Conservation (phyloP, 2,888 invertebrate species). For the Camponotus fellah region DNA sequence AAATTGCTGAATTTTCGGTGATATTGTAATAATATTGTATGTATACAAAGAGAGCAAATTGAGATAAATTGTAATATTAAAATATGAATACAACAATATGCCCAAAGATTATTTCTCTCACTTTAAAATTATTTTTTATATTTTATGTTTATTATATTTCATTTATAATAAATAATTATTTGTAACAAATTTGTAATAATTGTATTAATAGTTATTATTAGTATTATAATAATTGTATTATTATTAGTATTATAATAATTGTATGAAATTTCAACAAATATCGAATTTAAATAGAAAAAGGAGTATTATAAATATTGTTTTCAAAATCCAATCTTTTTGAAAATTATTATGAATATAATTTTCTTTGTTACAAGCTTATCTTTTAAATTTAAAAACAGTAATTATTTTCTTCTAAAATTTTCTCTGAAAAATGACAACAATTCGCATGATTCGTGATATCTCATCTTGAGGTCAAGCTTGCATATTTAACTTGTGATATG, state of each 20-base stretch:
- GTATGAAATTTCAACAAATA: background rate
- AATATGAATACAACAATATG: background rate
- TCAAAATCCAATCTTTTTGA: background rate
- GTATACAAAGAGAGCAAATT: background rate
- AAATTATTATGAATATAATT: background rate
- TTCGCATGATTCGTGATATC: background rate
- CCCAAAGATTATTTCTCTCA: background rate
- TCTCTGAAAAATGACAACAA: background rate
- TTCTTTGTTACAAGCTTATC: background rate
- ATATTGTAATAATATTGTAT: background rate
- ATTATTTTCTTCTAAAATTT: background rate
- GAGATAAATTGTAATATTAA: slow-evolving; percentile 5
- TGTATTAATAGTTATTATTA: background rate
- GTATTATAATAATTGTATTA: no score
- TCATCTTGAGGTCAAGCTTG: background rate
- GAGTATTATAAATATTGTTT: background rate
- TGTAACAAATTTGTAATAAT: slow-evolving; percentile 5
- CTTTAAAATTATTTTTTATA: background rate
- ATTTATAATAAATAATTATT: no score
- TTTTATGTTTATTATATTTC: background rate
- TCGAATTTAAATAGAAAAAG: background rate
- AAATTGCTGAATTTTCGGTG: background rate
- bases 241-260: no score
- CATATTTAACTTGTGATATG: background rate
- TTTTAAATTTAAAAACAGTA: background rate